Base-by-base conservation (phyloP, 2,888 invertebrate genomes). In the Muscina levida region DNA sequence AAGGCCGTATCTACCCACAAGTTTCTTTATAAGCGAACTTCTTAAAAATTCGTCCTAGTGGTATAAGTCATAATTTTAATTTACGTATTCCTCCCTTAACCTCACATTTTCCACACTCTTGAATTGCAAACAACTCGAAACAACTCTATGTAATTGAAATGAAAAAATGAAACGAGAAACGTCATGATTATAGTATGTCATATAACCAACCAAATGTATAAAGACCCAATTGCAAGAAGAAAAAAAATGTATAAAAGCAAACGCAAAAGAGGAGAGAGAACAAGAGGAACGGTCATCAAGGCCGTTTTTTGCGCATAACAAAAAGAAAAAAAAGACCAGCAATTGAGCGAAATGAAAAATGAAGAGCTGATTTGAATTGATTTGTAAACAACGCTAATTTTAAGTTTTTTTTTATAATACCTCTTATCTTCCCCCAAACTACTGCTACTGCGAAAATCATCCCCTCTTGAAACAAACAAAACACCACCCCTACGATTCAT, bases 61-160 rank as follows among this genome's bases (percentile, higher is more conserved):
- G 72, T 77, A 72, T 81, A 81, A 81, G 81, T 81, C 74, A 44
- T 79, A 77, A 62, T 79, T 71, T 71, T 72, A 73, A 72, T 75
- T 31, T 65, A 56, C 68, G 46, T 62, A 68, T 59, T 22, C 17
- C 65, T 31, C 22, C 46, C 56, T 26, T 3, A 39, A 37, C 62
- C 19, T 53, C 65, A 31, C 31, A 53, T 44, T 51, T 17, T 26
- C 31, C 46, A 13, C n/a, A 11, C 26, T 26, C 31, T n/a, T n/a
- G n/a, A n/a, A n/a, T n/a, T 70, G 42, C 48, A 62, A 72, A 48
- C 48, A 51, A 39, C 39, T 59, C 59, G 59, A 59, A 59, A 0
- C 39, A 59, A 59, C 59, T 59, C 59, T 59, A 19, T 59, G 37
- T 51, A 68, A 59, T n/a, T n/a, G n/a, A n/a, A n/a, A n/a, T 31